Evolutionary conservation across 2,888 invertebrate genomes (phyloP), one percentile per base, ranked within the genome.

Genomic region (Saturnia japonica): DNA sequence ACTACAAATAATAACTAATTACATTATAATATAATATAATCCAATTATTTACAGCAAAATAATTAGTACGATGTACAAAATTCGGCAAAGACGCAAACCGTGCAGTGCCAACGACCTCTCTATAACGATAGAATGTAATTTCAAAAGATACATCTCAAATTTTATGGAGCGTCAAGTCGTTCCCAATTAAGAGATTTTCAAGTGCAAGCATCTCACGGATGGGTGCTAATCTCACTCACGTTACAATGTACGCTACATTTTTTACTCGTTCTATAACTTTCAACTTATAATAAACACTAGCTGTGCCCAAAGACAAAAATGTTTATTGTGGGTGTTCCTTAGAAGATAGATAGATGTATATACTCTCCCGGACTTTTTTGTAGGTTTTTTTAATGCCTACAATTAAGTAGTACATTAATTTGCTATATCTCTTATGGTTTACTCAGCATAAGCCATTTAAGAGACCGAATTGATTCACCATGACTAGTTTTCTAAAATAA

Each of bases 91-190:
- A 51, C 28, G 62, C 28, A n/a, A 42, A 73, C 72, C 72, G 74
- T 60, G 57, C 64, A 57, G 68, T 68, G 91, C 89, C 91, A 85
- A 79, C 75, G 90, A 91, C 87, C 91, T 81, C 82, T 72, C 72
- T 79, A 72, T 40, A 78, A 76, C 81, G 81, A 81, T 86, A 87
- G 86, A 88, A 85, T 84, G 85, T 86, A 85, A 85, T 77, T 80
- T 83, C 82, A 81, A 86, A 83, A 84, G 83, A 82, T 86, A 86
- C 85, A 85, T 87, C 84, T 88, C 75, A 88, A 89, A 88, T 87
- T 92, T 93, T 92, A 93, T 92, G 90, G 89, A 90, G 86, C 93
- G 91, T 89, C 89, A 90, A 91, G 90, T 82, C 80, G 79, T 77
- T 77, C 76, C 85, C 85, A 91, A 92, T 92, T 91, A 93, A 89